Conservation (phyloP, 1,140 invertebrate species). For the Drosophila carrolli region DNA sequence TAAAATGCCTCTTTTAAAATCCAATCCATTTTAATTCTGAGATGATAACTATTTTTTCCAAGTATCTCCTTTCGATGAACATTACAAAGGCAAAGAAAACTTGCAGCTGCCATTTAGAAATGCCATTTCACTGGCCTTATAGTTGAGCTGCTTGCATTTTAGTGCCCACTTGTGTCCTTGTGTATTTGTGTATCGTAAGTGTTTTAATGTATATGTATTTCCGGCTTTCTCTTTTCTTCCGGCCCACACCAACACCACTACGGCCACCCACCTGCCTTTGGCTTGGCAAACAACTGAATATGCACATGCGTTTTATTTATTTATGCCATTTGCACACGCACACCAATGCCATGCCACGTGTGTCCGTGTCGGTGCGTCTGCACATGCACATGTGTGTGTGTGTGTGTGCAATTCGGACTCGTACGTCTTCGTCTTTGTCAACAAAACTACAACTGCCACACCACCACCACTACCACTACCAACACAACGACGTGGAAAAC, state of each 20-base stretch:
- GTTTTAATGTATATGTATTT: constrained; percentile 79
- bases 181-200: constrained; percentile 57
- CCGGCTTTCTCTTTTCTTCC: constrained; percentile 50
- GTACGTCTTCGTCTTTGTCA: constrained; percentile 82
- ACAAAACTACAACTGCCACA: constrained; percentile 69
- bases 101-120: constrained; percentile 17
- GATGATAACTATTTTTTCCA: constrained; percentile 1
- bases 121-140: constrained; percentile 23
- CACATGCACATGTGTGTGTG: neutral
- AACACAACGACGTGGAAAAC: constrained; percentile 66
- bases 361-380: constrained; percentile 3
- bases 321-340: constrained; percentile 73
- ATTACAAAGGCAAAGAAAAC: constrained; percentile 10
- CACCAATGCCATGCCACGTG: constrained; percentile 39
- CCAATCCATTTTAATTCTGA: neutral
- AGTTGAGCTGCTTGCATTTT: constrained; percentile 41
- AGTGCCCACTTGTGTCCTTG: constrained; percentile 48
- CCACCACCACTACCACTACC: constrained; percentile 37
- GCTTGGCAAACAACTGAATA: constrained; percentile 61
- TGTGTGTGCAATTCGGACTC: constrained; percentile 58
- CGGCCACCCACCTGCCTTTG: constrained; percentile 10
- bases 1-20: neutral
- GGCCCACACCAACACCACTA: neutral
- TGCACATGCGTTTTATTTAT: constrained; percentile 77
- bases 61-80: neutral